These are phyloP conservation scores for Anadara kagoshimensis DNA, from an alignment of 1,140 invertebrate genomes.

Conservation along the genomic window DNA sequence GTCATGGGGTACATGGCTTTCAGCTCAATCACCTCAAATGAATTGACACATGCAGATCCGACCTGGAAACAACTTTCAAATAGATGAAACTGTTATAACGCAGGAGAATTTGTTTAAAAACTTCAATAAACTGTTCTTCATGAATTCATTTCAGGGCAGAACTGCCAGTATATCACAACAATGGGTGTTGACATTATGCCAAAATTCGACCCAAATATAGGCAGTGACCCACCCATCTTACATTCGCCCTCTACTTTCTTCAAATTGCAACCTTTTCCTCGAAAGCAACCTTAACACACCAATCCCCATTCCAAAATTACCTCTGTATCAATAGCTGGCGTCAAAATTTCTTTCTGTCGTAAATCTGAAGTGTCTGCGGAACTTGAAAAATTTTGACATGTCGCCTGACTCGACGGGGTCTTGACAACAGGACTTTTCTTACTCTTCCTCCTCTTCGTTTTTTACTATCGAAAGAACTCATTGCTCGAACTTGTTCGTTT, in stretches of 20 bases:
- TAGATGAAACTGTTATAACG: no score
- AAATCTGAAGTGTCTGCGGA: constrained; percentile 25
- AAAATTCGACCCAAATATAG: neutral
- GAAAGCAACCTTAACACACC: neutral
- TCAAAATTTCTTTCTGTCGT: constrained; percentile 19
- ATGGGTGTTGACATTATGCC: neutral
- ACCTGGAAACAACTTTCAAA: no score
- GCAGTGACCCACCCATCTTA: neutral
- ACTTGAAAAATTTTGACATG: constrained; percentile 41
- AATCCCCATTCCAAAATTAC: constrained; percentile 8
- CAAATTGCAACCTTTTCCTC: neutral
- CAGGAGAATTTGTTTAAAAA: no score
- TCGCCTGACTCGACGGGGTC: constrained; percentile 27
- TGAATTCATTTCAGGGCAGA: constrained; percentile 91
- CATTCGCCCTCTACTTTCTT: neutral
- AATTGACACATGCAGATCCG: no score
- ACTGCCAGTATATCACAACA: constrained; percentile 74
- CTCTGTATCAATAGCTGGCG: constrained; percentile 41
- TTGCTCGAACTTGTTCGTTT: constrained; percentile 8
- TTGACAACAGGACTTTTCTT: constrained; percentile 47
- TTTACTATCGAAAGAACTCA: constrained; percentile 52
- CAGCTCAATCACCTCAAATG: no score
- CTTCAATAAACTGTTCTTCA: neutral
- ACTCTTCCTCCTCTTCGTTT: constrained; percentile 52
- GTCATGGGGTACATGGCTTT: no score